A percentile compares a stretch with the other conserved stretches of the same genome.
These are phyloP conservation scores for Atractosteus spatula DNA, from an alignment of 2,113 vertebrate species.

Conservation along the genomic window DNA sequence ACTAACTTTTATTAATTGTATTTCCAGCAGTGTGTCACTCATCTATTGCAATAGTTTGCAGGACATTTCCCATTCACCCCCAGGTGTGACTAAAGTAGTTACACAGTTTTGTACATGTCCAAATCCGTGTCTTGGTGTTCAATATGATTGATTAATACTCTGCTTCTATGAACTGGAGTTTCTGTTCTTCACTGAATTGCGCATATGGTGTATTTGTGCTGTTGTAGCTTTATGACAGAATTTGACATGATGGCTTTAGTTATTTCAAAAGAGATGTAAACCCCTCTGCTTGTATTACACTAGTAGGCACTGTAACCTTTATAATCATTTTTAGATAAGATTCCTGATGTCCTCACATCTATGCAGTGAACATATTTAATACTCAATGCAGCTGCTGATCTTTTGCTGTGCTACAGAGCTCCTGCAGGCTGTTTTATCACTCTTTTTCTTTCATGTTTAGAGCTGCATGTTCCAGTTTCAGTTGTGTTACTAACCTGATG, in stretches of 20 bases:
- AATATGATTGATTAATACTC: neutral
- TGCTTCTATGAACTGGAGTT: neutral
- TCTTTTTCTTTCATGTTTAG: neutral
- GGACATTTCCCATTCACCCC: neutral
- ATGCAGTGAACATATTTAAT: neutral
- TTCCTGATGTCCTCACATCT: neutral
- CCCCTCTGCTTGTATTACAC: neutral
- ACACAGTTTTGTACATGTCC: neutral
- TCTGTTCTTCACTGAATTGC: neutral
- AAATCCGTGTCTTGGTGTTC: neutral
- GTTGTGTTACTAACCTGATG: neutral
- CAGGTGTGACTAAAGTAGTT: neutral
- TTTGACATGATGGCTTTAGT: neutral
- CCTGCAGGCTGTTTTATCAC: neutral
- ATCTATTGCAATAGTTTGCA: neutral
- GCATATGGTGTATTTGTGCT: neutral
- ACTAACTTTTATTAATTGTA: neutral
- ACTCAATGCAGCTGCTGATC: neutral
- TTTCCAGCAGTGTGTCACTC: neutral
- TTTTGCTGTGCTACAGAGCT: neutral
- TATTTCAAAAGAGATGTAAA: neutral
- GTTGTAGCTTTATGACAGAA: neutral
- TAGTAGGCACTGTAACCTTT: neutral
- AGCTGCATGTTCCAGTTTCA: neutral
- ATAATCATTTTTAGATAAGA: neutral